A percentile compares a stretch with the other conserved stretches of the same genome.
These are phyloP conservation scores for Autographa gamma DNA, from an alignment of 2,888 invertebrate genomes.

Conservation along the genomic window DNA sequence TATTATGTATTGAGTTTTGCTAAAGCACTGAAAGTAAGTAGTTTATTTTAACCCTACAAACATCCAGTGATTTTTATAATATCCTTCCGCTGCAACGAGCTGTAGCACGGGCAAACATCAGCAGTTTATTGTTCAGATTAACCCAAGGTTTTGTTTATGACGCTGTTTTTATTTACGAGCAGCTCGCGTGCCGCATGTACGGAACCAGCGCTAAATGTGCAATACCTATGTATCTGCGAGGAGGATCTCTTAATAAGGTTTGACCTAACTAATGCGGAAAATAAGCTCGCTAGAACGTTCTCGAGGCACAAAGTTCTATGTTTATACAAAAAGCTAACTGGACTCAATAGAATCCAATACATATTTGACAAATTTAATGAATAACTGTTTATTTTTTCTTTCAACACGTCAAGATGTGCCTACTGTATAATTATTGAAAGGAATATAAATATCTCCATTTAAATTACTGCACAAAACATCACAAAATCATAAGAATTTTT, in stretches of 20 bases:
- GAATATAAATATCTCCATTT: no score
- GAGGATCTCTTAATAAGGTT: conserved; percentile 6
- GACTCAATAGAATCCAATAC: no score
- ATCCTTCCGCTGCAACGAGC: conserved; percentile 16
- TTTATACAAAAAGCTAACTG: no score
- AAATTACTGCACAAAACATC: no score
- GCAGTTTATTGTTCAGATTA: conserved; percentile 54
- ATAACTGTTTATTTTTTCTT: no score
- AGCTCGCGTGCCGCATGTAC: conserved; percentile 55
- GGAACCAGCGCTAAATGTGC: conserved; percentile 31
- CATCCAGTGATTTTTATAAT: conserved; percentile 13
- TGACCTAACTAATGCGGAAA: not conserved
- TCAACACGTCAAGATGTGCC: no score
- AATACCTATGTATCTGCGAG: not conserved
- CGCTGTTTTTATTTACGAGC: conserved; percentile 58
- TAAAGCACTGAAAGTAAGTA: not conserved
- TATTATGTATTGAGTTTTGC: no score
- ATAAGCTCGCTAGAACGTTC: not conserved
- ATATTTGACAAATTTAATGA: no score
- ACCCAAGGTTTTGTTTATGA: conserved; percentile 53
- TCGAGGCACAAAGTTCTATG: no score
- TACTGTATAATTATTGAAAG: no score
- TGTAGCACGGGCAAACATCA: conserved; percentile 34
- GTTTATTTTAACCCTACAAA: not conserved
- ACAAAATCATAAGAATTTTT: no score